Evolutionary conservation across 2,888 invertebrate species (phyloP).

Genomic region (Tachystola acroxantha): DNA sequence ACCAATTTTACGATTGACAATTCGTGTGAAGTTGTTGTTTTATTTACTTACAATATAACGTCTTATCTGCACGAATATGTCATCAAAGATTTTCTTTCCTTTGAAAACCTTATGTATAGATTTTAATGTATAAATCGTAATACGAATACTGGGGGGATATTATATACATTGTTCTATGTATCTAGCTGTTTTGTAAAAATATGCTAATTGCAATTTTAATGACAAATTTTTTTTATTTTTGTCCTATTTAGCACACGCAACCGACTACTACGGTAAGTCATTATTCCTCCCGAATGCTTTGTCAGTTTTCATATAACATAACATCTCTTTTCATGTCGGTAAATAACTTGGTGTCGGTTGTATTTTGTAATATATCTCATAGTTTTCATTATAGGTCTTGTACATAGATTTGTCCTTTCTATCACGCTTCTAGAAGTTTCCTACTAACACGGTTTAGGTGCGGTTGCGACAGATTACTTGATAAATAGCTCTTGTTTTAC

Average conservation of each 20-base stretch:
- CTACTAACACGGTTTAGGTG: constrained; percentile 63
- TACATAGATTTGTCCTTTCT: constrained; percentile 61
- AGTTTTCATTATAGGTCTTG: constrained; percentile 49
- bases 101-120: too few species aligned
- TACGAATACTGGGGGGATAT: too few species aligned
- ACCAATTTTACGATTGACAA: too few species aligned
- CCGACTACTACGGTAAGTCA: constrained; percentile 99
- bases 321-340: constrained; percentile 42
- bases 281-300: constrained; percentile 81
- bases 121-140: too few species aligned
- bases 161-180: too few species aligned
- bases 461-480: constrained; percentile 58
- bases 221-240: constrained; percentile 66
- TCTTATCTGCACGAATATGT: too few species aligned
- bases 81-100: too few species aligned
- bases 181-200: too few species aligned
- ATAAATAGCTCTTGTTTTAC: constrained; percentile 32
- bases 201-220: constrained; percentile 26
- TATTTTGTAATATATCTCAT: constrained; percentile 24
- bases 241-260: constrained; percentile 90
- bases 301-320: constrained; percentile 41
- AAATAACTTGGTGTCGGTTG: constrained; percentile 67
- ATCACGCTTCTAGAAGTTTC: constrained; percentile 72
- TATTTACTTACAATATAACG: too few species aligned
- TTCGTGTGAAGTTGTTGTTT: too few species aligned